Percentiles rank a stretch among this genome's conserved stretches.
These are phyloP conservation scores for Aradus depressus DNA, from an alignment of 2,888 invertebrate genomes.

Conservation along the genomic window DNA sequence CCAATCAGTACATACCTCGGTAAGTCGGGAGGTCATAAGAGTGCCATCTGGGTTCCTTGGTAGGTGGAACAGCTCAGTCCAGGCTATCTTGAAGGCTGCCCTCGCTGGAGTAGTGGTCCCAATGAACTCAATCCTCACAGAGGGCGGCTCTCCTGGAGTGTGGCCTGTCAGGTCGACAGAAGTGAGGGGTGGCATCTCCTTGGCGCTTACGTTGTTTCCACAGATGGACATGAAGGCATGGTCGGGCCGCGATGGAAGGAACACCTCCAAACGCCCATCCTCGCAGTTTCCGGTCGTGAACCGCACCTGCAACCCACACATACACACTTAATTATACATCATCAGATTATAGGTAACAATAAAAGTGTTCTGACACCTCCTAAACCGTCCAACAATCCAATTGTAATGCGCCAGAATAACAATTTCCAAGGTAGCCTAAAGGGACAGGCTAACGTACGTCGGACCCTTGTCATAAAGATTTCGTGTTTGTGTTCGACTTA, in stretches of 20 bases:
- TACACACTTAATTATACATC: no score
- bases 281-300: slow-evolving; percentile 76
- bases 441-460: no score
- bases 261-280: slow-evolving; percentile 76
- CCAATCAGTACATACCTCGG: slow-evolving; percentile 32
- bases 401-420: no score
- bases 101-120: slow-evolving; percentile 67
- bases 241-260: slow-evolving; percentile 48
- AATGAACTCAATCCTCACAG: slow-evolving; percentile 33
- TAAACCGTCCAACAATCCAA: no score
- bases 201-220: slow-evolving; percentile 72
- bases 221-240: slow-evolving; percentile 72
- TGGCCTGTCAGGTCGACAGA: slow-evolving; percentile 42
- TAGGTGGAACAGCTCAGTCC: slow-evolving; percentile 79
- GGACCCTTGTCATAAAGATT: no score
- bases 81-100: slow-evolving; percentile 77
- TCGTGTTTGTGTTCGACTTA: no score
- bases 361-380: no score
- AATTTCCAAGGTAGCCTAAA: no score
- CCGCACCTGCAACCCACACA: slow-evolving; percentile 37
- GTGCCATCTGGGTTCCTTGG: slow-evolving; percentile 74
- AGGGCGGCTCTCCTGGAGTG: slow-evolving; percentile 41
- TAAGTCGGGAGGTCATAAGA: slow-evolving; percentile 62
- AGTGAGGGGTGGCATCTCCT: slow-evolving; percentile 55
- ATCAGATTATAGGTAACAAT: no score